Conservation (phyloP, 2,797 vertebrate species). For the Ambastaia sidthimunki region DNA sequence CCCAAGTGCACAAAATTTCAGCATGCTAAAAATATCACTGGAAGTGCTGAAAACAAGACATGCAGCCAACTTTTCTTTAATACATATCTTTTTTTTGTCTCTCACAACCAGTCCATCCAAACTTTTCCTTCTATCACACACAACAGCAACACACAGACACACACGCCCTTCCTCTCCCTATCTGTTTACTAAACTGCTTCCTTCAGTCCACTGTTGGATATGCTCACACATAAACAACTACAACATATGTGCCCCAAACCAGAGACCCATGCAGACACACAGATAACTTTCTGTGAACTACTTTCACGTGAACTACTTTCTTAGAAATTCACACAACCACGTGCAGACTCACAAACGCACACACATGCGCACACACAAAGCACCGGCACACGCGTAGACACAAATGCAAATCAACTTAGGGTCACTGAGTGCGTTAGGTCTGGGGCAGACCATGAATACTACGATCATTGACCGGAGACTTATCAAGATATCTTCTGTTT, state of each 20-base stretch:
- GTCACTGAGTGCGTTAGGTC: constrained; percentile 31
- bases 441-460: constrained; percentile 45
- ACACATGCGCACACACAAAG: constrained; percentile 28
- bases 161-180: constrained; percentile 14
- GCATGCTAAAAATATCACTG: background rate
- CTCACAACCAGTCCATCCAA: background rate
- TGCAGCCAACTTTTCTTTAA: background rate
- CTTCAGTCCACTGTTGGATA: background rate
- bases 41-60: background rate
- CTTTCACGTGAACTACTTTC: background rate
- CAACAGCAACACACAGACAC: background rate
- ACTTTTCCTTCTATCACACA: background rate
- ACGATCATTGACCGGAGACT: constrained; percentile 3
- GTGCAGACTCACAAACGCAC: constrained; percentile 26
- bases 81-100: background rate
- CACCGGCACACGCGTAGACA: background rate
- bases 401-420: constrained; percentile 21
- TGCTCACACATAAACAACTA: background rate
- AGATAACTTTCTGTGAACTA: background rate
- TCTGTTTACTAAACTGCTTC: constrained; percentile 21
- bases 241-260: background rate
- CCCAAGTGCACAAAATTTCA: background rate
- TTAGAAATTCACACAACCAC: constrained; percentile 15
- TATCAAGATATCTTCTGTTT: constrained; percentile 5
- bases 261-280: background rate